These are phyloP conservation scores for Sylvicola cinctus DNA, from an alignment of 2,888 invertebrate species.

Conservation along the genomic window DNA sequence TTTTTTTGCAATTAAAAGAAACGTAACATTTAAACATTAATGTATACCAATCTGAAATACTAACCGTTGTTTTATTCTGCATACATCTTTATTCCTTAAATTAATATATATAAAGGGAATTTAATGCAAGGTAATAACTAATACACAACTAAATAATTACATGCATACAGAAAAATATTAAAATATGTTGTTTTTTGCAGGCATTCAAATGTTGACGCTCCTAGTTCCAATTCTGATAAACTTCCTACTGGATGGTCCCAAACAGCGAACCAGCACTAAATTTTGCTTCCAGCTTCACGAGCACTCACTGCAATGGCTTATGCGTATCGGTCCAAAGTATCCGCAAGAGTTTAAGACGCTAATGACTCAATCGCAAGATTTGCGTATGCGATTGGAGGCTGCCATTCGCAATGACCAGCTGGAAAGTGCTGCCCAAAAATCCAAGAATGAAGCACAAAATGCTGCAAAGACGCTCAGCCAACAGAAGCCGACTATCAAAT, in stretches of 20 bases:
- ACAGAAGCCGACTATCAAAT: constrained; percentile 57
- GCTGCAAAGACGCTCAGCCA: constrained; percentile 22
- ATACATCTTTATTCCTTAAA: background rate
- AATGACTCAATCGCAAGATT: constrained; percentile 63
- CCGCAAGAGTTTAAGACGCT: constrained; percentile 84
- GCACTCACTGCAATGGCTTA: constrained; percentile 71
- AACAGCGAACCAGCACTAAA: constrained; percentile 35
- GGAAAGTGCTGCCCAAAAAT: constrained; percentile 28
- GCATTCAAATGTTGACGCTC: constrained; percentile 72
- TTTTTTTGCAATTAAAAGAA: constrained; percentile 5
- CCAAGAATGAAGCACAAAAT: constrained; percentile 25
- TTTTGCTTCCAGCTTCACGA: constrained; percentile 61
- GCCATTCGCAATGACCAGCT: constrained; percentile 60
- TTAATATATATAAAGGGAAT: constrained; percentile 28
- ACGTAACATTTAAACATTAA: background rate
- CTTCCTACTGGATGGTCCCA: constrained; percentile 51
- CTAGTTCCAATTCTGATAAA: constrained; percentile 80
- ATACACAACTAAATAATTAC: constrained; percentile 2
- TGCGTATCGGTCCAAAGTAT: constrained; percentile 80
- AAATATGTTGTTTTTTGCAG: constrained; percentile 26
- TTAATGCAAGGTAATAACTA: constrained; percentile 34
- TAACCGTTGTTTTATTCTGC: background rate
- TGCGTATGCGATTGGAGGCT: constrained; percentile 63
- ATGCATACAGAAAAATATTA: background rate
- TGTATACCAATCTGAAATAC: background rate